Conservation (phyloP, 1,140 invertebrate species). For the Cecropterus lyciades region DNA sequence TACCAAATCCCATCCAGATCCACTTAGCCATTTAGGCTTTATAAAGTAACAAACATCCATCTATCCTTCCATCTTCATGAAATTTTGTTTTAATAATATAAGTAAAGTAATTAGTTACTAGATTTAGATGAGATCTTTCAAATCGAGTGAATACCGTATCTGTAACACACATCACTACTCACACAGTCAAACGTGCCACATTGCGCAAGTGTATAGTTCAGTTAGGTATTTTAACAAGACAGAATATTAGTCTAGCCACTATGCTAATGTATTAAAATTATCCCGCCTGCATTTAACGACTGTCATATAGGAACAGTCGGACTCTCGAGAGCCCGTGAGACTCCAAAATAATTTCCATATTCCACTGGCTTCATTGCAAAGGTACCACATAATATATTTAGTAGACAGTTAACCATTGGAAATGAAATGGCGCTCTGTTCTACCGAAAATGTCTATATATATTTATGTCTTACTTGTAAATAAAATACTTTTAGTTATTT, state of each 20-base stretch:
- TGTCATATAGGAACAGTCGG: constrained; percentile 17
- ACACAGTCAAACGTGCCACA: too few species aligned
- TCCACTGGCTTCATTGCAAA: neutral
- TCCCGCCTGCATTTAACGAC: constrained; percentile 16
- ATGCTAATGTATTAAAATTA: constrained; percentile 27
- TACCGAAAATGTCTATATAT: too few species aligned
- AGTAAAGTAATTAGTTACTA: too few species aligned
- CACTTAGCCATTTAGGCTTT: too few species aligned
- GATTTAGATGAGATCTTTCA: too few species aligned
- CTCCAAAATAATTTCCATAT: constrained; percentile 1
- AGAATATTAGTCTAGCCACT: constrained; percentile 13
- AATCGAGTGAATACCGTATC: too few species aligned
- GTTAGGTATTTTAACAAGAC: constrained; percentile 2
- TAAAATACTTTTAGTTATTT: too few species aligned
- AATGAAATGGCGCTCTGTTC: neutral
- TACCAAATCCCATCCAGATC: too few species aligned
- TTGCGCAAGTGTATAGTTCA: neutral
- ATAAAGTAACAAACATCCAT: too few species aligned
- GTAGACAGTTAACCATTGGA: neutral
- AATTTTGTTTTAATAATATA: too few species aligned
- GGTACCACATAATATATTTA: neutral
- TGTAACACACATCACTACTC: neutral
- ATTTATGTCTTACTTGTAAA: too few species aligned
- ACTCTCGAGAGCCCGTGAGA: constrained; percentile 1
- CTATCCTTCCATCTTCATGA: too few species aligned